Percentiles rank a stretch among this genome's conserved stretches.
These are phyloP conservation scores for Cottoperca gobio DNA, from an alignment of 2,797 vertebrate genomes.

Conservation along the genomic window DNA sequence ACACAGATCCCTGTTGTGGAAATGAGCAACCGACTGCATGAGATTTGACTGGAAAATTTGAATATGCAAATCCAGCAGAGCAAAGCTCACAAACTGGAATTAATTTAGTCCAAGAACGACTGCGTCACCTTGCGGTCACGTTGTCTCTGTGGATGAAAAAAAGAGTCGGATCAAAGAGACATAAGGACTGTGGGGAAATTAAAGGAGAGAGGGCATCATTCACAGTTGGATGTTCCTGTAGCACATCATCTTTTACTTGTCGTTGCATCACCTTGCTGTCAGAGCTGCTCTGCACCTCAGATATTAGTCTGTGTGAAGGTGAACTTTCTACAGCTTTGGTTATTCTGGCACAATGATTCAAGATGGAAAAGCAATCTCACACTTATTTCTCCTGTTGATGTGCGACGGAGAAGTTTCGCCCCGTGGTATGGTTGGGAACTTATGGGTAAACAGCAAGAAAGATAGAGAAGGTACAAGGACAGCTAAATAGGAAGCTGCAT, in stretches of 20 bases:
- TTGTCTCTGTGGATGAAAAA: conserved; percentile 62
- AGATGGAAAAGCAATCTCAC: conserved; percentile 25
- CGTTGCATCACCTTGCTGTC: conserved; percentile 76
- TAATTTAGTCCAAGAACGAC: conserved; percentile 51
- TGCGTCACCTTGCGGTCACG: conserved; percentile 47
- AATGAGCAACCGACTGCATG: conserved; percentile 37
- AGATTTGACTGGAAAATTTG: conserved; percentile 65
- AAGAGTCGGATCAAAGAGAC: conserved; percentile 59
- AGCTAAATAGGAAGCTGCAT: neutral
- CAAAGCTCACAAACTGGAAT: conserved; percentile 50
- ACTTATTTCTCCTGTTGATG: conserved; percentile 1
- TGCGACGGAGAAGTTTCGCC: conserved; percentile 1
- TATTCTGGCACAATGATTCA: conserved; percentile 18
- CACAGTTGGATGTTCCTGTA: conserved; percentile 58
- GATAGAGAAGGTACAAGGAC: no score
- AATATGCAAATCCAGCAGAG: conserved; percentile 68
- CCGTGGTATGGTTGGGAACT: neutral
- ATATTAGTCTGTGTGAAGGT: conserved; percentile 41
- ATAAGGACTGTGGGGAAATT: conserved; percentile 20
- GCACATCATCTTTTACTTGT: conserved; percentile 72
- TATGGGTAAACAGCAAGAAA: neutral
- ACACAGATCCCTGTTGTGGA: conserved; percentile 39
- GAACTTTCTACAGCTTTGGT: conserved; percentile 11
- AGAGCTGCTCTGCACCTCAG: conserved; percentile 43
- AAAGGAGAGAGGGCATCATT: conserved; percentile 39